Evolutionary conservation across 2,797 vertebrate genomes (phyloP).

Genomic region (Siniperca scherzeri): DNA sequence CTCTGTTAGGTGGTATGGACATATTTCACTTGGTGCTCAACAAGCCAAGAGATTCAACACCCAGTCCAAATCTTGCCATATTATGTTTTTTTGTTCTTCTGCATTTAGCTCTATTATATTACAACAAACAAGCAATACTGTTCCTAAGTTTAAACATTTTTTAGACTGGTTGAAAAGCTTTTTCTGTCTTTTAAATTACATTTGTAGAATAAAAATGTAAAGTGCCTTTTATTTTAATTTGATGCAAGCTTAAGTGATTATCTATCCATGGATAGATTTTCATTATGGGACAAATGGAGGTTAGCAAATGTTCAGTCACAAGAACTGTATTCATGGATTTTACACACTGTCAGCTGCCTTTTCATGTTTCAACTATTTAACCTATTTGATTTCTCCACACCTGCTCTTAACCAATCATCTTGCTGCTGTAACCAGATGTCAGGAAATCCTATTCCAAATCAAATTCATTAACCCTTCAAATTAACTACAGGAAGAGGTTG

Average conservation of each 20-base stretch:
- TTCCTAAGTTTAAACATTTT: background rate
- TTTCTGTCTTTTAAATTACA: constrained; percentile 13
- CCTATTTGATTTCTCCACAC: constrained; percentile 1
- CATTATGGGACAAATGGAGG: background rate
- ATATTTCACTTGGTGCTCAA: background rate
- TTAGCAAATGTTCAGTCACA: constrained; percentile 16
- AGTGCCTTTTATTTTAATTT: constrained; percentile 6
- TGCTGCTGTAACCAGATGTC: constrained; percentile 1
- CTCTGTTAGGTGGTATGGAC: background rate
- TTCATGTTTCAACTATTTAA: constrained; percentile 4
- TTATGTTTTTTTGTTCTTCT: background rate
- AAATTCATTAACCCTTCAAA: constrained; percentile 39
- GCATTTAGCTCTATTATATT: background rate
- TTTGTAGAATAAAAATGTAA: background rate
- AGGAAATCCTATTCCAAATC: constrained; percentile 11
- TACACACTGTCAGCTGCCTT: constrained; percentile 11
- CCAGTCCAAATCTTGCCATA: too few species aligned
- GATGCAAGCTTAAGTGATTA: constrained; percentile 4
- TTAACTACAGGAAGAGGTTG: background rate
- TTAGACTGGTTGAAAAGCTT: too few species aligned
- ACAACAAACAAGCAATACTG: background rate
- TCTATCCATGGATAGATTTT: constrained; percentile 4
- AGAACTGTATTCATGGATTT: constrained; percentile 14
- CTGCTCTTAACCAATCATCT: constrained; percentile 13
- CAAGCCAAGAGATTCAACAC: background rate